Evolutionary conservation across 2,113 vertebrate species (phyloP).

Genomic region (Steatornis caripensis): DNA sequence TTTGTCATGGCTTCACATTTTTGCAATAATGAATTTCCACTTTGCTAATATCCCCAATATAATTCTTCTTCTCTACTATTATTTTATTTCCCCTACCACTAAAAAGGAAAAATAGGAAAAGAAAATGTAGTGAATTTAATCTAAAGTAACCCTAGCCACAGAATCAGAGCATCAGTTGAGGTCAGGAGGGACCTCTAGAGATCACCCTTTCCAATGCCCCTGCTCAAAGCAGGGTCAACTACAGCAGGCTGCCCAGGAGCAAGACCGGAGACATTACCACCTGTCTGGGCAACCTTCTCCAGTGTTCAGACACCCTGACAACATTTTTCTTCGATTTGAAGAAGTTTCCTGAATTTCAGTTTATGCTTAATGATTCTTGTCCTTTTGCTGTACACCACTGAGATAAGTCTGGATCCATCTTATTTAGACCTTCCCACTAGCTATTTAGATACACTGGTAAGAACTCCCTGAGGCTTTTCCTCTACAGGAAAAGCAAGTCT

Average conservation of each 20-base stretch:
- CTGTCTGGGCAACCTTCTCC: background rate
- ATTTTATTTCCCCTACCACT: background rate
- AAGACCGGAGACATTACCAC: too few relatives aligned
- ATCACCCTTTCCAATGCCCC: fast-evolving
- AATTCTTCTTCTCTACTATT: background rate
- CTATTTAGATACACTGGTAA: background rate
- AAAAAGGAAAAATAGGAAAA: background rate
- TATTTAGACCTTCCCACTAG: background rate
- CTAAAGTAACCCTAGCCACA: background rate
- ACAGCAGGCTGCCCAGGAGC: background rate
- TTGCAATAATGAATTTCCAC: background rate
- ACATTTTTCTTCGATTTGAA: background rate
- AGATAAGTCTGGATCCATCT: background rate
- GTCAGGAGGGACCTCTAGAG: background rate
- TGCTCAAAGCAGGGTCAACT: background rate
- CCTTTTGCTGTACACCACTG: too few relatives aligned
- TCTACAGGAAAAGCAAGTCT: background rate
- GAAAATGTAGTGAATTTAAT: background rate
- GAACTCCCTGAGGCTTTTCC: background rate
- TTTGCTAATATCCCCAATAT: background rate
- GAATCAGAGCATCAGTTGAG: background rate
- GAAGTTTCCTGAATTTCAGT: background rate
- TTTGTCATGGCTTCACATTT: background rate
- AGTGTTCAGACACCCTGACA: background rate
- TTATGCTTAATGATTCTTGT: background rate